Evolutionary conservation across 2,797 vertebrate genomes (phyloP), one percentile per base, ranked within the genome.

Genomic region (Alectoris magna): DNA sequence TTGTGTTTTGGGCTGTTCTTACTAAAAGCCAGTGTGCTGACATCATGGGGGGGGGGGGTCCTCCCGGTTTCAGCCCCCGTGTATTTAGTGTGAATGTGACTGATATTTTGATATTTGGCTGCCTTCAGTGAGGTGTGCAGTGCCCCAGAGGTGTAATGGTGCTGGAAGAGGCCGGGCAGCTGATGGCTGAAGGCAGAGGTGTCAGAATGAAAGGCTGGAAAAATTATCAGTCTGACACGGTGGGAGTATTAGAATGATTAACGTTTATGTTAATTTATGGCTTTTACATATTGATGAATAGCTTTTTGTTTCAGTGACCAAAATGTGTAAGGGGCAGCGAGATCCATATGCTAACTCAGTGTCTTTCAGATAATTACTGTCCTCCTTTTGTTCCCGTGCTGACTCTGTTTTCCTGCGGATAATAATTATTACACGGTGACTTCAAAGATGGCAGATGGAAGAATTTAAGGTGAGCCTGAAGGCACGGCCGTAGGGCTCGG

Each of bases 211-310:
- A 93, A 87, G 80, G 81, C 94, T 82, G 92, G 81, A 95, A 96
- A 96, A 93, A 96, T 95, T 93, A 96, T 94, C 95, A 95, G 87
- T 88, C 74, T 19, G 95, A 96, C 97, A 95, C 95, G 82, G 90
- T 67, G 93, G 95, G 95, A 96, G 92, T 97, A 97, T 97, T 97
- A 97, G 95, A 96, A 96, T 97, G 97, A 97, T 97, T 96, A 97
- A 97, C 97, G 97, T 93, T 97, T 97, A 94, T 91, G 91, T 97
- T 97, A 97, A 97, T 98, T 96, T 95, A 96, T 97, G 94, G 91
- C 93, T 95, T 97, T 96, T 97, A 96, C 96, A 76, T 97, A 95
- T 97, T 97, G 97, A 97, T 97, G 96, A 97, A 97, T 98, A 96
- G 96, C 97, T 96, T 96, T 96, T 96, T 95, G 94, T 97, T 96